Evolutionary conservation across 2,113 vertebrate genomes (phyloP).

Genomic region (Antechinus flavipes): DNA sequence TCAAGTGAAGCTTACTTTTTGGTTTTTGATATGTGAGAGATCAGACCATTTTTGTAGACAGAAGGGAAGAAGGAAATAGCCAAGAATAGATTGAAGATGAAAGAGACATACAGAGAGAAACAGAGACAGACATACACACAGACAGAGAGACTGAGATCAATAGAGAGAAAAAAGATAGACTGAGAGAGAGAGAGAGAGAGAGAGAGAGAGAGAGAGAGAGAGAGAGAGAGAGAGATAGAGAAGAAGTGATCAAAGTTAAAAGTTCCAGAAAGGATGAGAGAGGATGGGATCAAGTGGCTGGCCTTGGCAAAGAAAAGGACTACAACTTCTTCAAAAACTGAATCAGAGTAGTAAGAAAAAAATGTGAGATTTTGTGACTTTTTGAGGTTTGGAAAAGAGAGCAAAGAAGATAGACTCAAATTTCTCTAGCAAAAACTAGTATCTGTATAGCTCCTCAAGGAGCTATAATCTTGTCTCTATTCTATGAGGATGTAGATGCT

Average conservation of each 20-base stretch:
- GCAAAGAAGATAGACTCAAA: background rate
- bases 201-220: background rate
- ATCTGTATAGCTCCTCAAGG: background rate
- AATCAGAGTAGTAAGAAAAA: background rate
- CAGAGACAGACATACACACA: background rate
- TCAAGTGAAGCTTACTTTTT: background rate
- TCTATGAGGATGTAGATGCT: background rate
- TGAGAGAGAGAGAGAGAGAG: background rate
- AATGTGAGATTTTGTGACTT: background rate
- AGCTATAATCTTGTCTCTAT: background rate
- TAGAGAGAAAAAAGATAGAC: background rate
- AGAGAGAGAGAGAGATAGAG: background rate
- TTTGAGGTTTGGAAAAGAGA: background rate
- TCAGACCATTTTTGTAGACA: background rate
- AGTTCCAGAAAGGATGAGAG: slow-evolving; percentile 56
- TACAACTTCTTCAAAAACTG: background rate
- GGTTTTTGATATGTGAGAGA: background rate
- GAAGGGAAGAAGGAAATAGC: background rate
- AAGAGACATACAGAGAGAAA: background rate
- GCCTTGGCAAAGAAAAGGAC: background rate
- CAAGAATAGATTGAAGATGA: background rate
- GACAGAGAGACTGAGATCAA: background rate
- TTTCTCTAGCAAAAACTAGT: background rate
- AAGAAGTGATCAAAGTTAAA: slow-evolving; percentile 58
- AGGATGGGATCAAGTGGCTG: slow-evolving; percentile 20